Conservation (phyloP, 2,888 invertebrate genomes). For the Dasysyrphus albostriatus region DNA sequence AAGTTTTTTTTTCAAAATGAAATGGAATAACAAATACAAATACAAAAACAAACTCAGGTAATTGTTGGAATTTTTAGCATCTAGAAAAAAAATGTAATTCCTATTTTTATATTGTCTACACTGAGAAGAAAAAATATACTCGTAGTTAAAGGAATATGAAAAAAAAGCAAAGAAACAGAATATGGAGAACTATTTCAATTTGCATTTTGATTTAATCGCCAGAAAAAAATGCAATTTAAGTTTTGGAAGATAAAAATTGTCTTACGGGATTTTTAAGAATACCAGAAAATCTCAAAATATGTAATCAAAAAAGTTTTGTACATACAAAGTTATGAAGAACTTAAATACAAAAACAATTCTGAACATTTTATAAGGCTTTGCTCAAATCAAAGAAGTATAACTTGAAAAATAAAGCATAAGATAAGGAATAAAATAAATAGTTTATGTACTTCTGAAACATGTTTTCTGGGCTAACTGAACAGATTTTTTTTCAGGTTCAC, state of each 20-base stretch:
- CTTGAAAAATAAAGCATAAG: too few relatives aligned
- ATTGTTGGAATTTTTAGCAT: constrained; percentile 61
- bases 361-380: too few relatives aligned
- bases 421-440: too few relatives aligned
- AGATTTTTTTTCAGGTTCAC: too few relatives aligned
- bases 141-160: background rate
- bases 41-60: constrained; percentile 47
- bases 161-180: background rate
- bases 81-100: constrained; percentile 51
- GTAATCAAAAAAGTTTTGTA: constrained; percentile 18
- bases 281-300: background rate
- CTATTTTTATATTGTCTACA: constrained; percentile 15
- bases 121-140: background rate
- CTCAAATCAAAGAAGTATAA: too few relatives aligned
- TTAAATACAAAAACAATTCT: background rate
- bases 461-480: too few relatives aligned
- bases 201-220: constrained; percentile 45
- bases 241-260: background rate
- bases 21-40: constrained; percentile 16
- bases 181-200: constrained; percentile 39
- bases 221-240: constrained; percentile 22
- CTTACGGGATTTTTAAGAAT: background rate
- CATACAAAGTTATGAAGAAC: background rate
- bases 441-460: too few relatives aligned
- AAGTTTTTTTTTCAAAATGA: constrained; percentile 30